Evolutionary conservation across 2,888 invertebrate genomes (phyloP).

Genomic region (Branchipolynoe longqiensis): DNA sequence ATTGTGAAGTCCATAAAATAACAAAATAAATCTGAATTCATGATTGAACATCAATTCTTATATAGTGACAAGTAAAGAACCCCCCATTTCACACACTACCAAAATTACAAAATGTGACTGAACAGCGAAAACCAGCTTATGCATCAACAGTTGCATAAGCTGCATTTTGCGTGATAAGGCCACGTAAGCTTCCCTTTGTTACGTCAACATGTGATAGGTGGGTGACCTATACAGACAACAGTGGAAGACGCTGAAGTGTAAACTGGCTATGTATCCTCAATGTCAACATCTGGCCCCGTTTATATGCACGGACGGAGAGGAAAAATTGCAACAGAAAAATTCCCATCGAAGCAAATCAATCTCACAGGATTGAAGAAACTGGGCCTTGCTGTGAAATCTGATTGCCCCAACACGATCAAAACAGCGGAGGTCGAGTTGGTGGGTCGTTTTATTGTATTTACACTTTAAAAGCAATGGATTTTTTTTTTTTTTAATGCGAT

Average conservation of each 20-base stretch:
- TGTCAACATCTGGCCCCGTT: slow-evolving; percentile 18
- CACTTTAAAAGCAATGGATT: background rate
- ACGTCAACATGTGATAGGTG: too few relatives aligned
- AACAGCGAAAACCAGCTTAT: too few relatives aligned
- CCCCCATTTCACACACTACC: too few relatives aligned
- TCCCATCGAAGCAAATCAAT: background rate
- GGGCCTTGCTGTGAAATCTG: background rate
- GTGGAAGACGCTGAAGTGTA: background rate
- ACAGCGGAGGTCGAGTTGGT: background rate
- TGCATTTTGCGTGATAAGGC: too few relatives aligned
- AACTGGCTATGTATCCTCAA: slow-evolving; percentile 51
- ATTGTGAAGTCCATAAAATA: too few relatives aligned
- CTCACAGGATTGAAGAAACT: background rate
- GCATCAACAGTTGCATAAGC: too few relatives aligned
- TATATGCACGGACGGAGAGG: background rate
- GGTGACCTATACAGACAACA: slow-evolving; percentile 14
- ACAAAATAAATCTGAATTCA: too few relatives aligned
- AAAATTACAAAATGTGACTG: too few relatives aligned
- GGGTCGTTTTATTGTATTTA: background rate
- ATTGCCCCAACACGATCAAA: slow-evolving; percentile 12
- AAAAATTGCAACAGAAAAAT: background rate
- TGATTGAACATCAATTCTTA: too few relatives aligned
- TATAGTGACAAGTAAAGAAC: too few relatives aligned
- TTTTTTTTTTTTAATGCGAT: background rate
- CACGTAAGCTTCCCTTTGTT: too few relatives aligned